These are phyloP conservation scores for Xyrichtys novacula DNA, from an alignment of 2,797 vertebrate genomes.

Conservation along the genomic window DNA sequence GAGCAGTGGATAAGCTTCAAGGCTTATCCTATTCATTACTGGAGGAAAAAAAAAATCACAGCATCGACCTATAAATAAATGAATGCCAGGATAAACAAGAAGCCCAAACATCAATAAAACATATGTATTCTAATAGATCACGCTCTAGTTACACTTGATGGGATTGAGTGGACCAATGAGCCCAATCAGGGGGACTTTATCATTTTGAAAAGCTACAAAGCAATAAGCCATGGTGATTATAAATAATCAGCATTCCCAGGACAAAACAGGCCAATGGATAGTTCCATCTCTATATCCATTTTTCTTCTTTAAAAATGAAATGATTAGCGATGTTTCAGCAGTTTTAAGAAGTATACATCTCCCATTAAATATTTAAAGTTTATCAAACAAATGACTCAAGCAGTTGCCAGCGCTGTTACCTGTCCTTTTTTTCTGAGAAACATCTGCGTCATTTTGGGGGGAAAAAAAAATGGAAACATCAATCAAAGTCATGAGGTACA, in stretches of 20 bases:
- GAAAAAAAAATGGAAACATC: slow-evolving; percentile 40
- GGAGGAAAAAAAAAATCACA: slow-evolving; percentile 72
- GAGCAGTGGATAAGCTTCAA: slow-evolving; percentile 81
- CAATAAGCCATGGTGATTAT: slow-evolving; percentile 67
- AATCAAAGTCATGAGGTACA: slow-evolving; percentile 43
- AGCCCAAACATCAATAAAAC: slow-evolving; percentile 84
- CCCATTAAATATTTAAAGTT: not conserved
- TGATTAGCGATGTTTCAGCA: too few relatives aligned
- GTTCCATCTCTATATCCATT: slow-evolving; percentile 50
- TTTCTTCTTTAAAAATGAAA: slow-evolving; percentile 40
- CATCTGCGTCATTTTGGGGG: slow-evolving; percentile 10
- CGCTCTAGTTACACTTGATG: slow-evolving; percentile 82
- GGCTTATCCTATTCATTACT: slow-evolving; percentile 86
- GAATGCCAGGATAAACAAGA: slow-evolving; percentile 81
- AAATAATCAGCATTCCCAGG: slow-evolving; percentile 71
- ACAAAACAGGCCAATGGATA: slow-evolving; percentile 68
- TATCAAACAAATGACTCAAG: slow-evolving; percentile 27
- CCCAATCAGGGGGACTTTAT: slow-evolving; percentile 73
- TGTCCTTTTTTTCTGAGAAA: slow-evolving; percentile 23
- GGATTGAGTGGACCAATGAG: slow-evolving; percentile 76
- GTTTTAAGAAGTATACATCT: too few relatives aligned
- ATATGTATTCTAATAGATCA: slow-evolving; percentile 85
- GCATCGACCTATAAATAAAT: slow-evolving; percentile 84
- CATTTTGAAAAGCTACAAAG: slow-evolving; percentile 66
- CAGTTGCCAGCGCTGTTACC: slow-evolving; percentile 30